Evolutionary conservation across 2,113 vertebrate genomes (phyloP).

Genomic region (Orthonyx spaldingii): DNA sequence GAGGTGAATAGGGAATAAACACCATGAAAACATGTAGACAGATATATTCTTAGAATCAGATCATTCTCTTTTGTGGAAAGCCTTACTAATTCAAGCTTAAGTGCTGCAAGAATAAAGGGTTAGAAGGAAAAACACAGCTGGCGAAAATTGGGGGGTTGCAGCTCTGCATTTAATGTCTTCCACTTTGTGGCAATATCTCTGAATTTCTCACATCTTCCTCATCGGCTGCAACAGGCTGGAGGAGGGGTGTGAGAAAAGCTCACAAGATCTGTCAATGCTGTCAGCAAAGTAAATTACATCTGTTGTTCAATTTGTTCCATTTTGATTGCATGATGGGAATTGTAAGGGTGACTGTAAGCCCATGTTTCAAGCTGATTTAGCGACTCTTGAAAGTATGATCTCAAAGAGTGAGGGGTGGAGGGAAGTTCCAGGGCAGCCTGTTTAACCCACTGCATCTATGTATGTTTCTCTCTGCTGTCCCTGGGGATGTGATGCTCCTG

Average conservation of each 20-base stretch:
- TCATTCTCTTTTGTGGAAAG: constrained; percentile 52
- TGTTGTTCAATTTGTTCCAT: background rate
- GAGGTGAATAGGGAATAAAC: constrained; percentile 3
- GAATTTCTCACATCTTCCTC: constrained; percentile 63
- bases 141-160: constrained; percentile 63
- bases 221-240: constrained; percentile 26
- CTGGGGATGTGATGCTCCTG: background rate
- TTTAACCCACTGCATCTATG: background rate
- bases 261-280: constrained; percentile 42
- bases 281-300: constrained; percentile 56
- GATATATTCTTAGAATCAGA: constrained; percentile 40
- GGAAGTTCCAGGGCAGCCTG: background rate
- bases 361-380: background rate
- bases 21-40: constrained; percentile 52
- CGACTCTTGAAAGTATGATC: background rate
- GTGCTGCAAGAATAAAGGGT: constrained; percentile 46
- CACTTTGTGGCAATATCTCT: constrained; percentile 42
- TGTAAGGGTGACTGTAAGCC: background rate
- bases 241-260: constrained; percentile 32
- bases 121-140: constrained; percentile 75
- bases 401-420: background rate
- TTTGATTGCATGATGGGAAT: background rate
- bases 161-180: constrained; percentile 28
- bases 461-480: background rate
- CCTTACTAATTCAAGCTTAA: constrained; percentile 57